Percentiles rank a stretch among this genome's conserved stretches.
phyloP scores from a whole-genome alignment of 1,140 invertebrate genomes.

The Macrocentrus cingulum region DNA sequence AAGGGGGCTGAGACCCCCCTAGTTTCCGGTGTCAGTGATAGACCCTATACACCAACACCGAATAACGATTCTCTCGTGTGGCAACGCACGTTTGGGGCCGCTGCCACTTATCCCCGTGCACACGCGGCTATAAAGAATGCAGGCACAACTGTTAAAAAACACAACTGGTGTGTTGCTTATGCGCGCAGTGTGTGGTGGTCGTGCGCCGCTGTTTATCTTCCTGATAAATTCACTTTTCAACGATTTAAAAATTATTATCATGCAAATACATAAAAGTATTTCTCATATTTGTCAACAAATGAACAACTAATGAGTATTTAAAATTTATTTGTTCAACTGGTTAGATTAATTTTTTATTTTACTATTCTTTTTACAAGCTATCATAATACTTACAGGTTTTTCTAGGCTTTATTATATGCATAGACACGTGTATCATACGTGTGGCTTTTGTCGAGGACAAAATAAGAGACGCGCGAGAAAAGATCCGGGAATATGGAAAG shows the following conservation, averaged over 20 bases:
- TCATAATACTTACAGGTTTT: too few species aligned
- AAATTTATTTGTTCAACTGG: too few species aligned
- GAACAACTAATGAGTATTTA: too few species aligned
- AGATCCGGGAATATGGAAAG: conserved; percentile 31
- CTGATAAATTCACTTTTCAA: not conserved
- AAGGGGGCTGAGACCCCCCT: conserved; percentile 22
- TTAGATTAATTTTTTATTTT: too few species aligned
- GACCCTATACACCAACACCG: conserved; percentile 9
- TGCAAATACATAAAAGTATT: too few species aligned
- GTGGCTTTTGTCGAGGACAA: not conserved
- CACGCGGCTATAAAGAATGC: not conserved
- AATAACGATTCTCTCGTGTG: conserved; percentile 19
- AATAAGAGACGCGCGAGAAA: conserved; percentile 16
- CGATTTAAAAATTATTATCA: not conserved
- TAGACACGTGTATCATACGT: not conserved
- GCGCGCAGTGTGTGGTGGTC: conserved; percentile 19
- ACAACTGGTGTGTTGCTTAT: not conserved
- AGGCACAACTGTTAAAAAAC: not conserved
- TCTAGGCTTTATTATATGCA: too few species aligned
- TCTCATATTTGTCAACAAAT: too few species aligned
- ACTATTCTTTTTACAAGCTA: too few species aligned
- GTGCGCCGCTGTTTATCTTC: conserved; percentile 27
- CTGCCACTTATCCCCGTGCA: not conserved
- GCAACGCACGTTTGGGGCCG: not conserved
- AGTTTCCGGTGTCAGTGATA: conserved; percentile 31